These are phyloP conservation scores for Arbacia lixula DNA, from an alignment of 53 echinoderm and acorn worm genomes.

Conservation along the genomic window DNA sequence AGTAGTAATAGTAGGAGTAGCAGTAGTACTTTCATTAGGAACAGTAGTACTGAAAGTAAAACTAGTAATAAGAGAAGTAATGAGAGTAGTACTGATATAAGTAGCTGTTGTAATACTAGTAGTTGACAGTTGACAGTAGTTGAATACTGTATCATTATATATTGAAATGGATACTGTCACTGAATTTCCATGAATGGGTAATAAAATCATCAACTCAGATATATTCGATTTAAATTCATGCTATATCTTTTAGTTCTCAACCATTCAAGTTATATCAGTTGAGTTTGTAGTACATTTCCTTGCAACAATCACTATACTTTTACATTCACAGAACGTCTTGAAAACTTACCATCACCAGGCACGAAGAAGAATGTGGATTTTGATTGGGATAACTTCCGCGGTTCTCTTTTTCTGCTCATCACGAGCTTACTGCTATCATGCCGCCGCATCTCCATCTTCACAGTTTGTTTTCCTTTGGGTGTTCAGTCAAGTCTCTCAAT, in stretches of 20 bases:
- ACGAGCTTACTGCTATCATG: constrained; percentile 35
- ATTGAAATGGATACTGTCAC: no score
- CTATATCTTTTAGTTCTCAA: no score
- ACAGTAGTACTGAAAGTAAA: neutral
- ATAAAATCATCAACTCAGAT: no score
- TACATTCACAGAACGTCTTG: no score
- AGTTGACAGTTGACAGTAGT: no score
- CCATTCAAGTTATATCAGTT: neutral
- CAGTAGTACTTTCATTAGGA: neutral
- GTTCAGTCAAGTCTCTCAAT: neutral
- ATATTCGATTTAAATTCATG: no score
- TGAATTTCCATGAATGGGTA: no score
- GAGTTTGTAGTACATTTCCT: neutral
- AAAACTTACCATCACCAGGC: constrained; percentile 26
- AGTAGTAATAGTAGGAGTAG: constrained; percentile 2
- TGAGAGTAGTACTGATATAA: neutral
- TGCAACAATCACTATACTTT: no score
- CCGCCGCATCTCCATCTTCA: constrained; percentile 35
- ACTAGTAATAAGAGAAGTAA: no score
- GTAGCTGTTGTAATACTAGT: no score
- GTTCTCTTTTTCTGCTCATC: constrained; percentile 35
- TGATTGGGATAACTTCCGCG: constrained; percentile 14
- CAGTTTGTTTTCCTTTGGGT: constrained; percentile 7
- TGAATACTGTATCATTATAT: no score
- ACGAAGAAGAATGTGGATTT: constrained; percentile 47